Evolutionary conservation across 2,888 invertebrate species (phyloP), one percentile per base, ranked within the genome.

Genomic region (Timema cristinae): DNA sequence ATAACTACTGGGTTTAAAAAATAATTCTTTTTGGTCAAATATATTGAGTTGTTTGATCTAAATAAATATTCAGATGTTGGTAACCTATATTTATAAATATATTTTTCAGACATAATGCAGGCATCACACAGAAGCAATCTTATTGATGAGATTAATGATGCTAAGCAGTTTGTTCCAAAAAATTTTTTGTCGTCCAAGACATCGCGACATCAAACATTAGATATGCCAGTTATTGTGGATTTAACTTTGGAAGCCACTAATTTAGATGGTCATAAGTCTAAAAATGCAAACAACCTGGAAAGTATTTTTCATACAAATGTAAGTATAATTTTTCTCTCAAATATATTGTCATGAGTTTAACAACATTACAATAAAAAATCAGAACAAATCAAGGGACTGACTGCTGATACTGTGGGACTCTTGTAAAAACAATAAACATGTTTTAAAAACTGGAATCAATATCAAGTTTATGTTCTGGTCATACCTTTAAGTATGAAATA

Each of bases 271-370:
- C 13, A 16, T 5, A 63, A 13, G 8, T 15, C 50, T n/a, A 32
- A 68, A 8, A 71, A 47, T 49, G 49, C 54, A 11, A 73, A 73
- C 16, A 70, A 73, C 16, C 68, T 73, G 56, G 66, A 66, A 50
- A 74, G 73, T 54, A 71, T 75, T 50, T 75, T 75, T 56, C 75
- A 75, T 70, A 54, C 71, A 13, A 73, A 72, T 70, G 75, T 75
- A 66, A 75, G 75, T 75, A 73, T 10, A n/a, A 32, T 32, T 32
- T 32, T 32, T 32, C 32, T 32, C 32, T 32, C 32, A 32, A 1
- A 32, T 32, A 32, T 32, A 32, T 4, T 32, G 4, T 32, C 32
- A 32, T 4, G 32, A 32, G 32, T 32, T 32, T 32, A 32, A 4
- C 32, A 32, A 32, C 4, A 32, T 32, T 32, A 4, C 32, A 32